A percentile compares a stretch with the other conserved stretches of the same genome.
phyloP scores from a whole-genome alignment of 2,888 invertebrate species.

The Trichopria drosophilae region DNA sequence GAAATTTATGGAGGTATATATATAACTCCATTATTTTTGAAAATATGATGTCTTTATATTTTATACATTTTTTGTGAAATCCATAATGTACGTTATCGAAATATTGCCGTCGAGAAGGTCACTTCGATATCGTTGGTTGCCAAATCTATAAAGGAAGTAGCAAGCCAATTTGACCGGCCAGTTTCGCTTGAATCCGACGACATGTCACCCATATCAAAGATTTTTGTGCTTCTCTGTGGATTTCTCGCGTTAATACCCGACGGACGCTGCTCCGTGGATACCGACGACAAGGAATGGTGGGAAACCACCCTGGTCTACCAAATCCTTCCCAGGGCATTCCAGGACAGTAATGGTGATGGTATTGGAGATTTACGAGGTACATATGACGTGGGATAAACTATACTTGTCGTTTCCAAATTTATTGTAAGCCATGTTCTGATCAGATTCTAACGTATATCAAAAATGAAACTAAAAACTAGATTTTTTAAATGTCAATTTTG shows the following conservation, averaged over 20 bases:
- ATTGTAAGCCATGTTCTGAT: too few relatives aligned
- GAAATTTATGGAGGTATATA: too few relatives aligned
- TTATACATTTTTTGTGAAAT: too few relatives aligned
- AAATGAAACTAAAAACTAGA: too few relatives aligned
- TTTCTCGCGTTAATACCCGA: too few relatives aligned
- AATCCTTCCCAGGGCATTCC: constrained; percentile 46
- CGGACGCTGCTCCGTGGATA: background rate
- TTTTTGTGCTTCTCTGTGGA: constrained; percentile 3
- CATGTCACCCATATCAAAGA: constrained; percentile 15
- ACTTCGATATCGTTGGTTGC: constrained; percentile 2
- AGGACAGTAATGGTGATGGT: constrained; percentile 48
- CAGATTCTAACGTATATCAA: too few relatives aligned
- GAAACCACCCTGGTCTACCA: constrained; percentile 46
- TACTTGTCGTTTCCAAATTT: too few relatives aligned
- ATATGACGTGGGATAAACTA: constrained; percentile 15
- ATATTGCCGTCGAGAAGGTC: too few relatives aligned
- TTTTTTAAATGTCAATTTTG: too few relatives aligned
- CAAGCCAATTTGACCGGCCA: constrained; percentile 6
- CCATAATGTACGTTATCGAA: too few relatives aligned
- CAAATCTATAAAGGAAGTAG: background rate
- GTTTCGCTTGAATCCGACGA: background rate
- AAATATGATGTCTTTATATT: too few relatives aligned
- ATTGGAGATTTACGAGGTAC: constrained; percentile 48
- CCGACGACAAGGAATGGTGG: constrained; percentile 42
- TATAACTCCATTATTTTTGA: too few relatives aligned